Conservation (phyloP, 2,113 vertebrate genomes). For the Probosciger aterrimus region DNA sequence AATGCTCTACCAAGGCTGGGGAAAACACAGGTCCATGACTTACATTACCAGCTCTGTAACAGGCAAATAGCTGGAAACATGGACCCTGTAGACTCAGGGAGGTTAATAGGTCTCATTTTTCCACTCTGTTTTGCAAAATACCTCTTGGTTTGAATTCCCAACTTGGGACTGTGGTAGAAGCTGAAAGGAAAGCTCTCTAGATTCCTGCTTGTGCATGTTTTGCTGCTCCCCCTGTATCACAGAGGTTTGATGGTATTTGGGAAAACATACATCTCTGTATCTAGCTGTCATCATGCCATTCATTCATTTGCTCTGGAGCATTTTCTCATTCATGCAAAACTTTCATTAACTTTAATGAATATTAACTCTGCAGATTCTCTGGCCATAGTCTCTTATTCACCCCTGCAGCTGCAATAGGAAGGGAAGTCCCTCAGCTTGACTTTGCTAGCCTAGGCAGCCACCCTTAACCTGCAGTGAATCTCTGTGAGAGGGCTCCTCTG, state of each 20-base stretch:
- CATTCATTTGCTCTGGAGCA: neutral
- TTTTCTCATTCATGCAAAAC: neutral
- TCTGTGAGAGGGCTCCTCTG: neutral
- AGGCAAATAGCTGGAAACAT: neutral
- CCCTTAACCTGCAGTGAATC: neutral
- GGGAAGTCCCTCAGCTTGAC: neutral
- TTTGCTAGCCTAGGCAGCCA: neutral
- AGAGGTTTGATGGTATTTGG: neutral
- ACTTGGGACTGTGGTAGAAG: neutral
- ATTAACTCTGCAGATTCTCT: neutral
- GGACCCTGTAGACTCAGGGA: too few relatives aligned
- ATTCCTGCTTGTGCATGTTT: neutral
- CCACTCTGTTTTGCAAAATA: neutral
- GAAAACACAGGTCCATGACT: neutral
- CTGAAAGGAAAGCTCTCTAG: neutral
- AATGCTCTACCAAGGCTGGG: neutral
- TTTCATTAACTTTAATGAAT: neutral
- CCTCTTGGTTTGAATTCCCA: neutral
- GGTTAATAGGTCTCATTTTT: neutral
- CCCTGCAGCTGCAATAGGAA: accelerated
- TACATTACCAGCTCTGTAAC: neutral
- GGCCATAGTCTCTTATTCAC: neutral
- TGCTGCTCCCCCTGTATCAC: neutral
- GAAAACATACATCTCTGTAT: neutral
- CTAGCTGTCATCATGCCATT: neutral